Percentiles rank a stretch among this genome's conserved stretches.
Conservation (phyloP, 2,113 vertebrate genomes). For the Albula glossodonta region DNA sequence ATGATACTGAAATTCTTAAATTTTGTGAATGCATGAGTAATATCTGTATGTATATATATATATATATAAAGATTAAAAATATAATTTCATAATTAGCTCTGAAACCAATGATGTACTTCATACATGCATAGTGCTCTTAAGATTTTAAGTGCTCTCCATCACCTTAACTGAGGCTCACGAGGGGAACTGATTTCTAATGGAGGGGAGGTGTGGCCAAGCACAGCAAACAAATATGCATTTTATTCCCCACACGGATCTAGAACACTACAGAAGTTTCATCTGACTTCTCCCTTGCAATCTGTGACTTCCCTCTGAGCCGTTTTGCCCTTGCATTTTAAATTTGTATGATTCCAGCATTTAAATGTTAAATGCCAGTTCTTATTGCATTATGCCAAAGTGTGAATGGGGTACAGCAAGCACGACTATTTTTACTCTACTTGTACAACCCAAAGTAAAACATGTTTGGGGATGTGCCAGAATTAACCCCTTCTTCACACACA, state of each 20-base stretch:
- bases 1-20: no score
- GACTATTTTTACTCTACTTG: neutral
- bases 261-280: neutral
- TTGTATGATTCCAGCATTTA: neutral
- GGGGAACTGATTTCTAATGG: conserved; percentile 13
- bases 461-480: neutral
- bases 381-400: neutral
- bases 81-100: conserved; percentile 27
- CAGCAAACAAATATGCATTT: neutral
- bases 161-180: neutral
- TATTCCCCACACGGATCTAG: neutral
- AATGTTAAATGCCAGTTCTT: neutral
- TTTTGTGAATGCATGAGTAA: no score
- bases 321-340: neutral
- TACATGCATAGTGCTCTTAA: neutral
- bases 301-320: neutral
- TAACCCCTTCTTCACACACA: neutral
- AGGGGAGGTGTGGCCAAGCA: neutral
- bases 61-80: conserved; percentile 18
- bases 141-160: neutral
- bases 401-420: neutral
- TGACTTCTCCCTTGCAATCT: neutral
- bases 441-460: neutral
- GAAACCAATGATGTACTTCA: conserved; percentile 13
- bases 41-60: neutral